Percentiles rank a stretch among this genome's conserved stretches.
phyloP scores from a whole-genome alignment of 2,888 invertebrate species.

The Linnaemya tessellans region DNA sequence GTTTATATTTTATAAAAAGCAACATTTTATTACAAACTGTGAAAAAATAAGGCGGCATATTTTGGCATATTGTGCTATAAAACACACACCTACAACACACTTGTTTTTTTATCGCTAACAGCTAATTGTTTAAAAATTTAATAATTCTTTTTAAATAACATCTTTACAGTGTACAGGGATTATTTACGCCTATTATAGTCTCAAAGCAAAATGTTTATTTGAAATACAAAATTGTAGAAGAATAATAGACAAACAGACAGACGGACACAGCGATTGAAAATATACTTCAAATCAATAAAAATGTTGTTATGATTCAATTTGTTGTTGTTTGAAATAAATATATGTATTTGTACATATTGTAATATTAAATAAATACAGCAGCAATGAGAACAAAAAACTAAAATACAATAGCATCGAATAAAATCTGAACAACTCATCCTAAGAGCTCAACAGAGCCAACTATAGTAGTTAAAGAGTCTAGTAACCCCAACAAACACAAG shows the following conservation, averaged over 20 bases:
- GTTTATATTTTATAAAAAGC: not conserved
- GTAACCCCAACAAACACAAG: not conserved
- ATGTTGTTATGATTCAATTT: not conserved
- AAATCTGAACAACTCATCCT: conserved; percentile 1
- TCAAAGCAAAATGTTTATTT: conserved; percentile 15
- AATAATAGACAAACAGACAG: too few species aligned
- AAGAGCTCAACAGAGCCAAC: not conserved
- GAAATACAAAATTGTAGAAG: not conserved
- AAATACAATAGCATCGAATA: conserved; percentile 3
- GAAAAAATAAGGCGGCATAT: not conserved
- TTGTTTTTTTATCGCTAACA: not conserved
- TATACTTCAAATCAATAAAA: conserved; percentile 10
- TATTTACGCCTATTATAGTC: not conserved
- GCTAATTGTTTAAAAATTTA: not conserved
- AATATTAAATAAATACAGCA: conserved; percentile 2
- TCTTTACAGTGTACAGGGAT: not conserved
- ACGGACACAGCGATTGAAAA: not conserved
- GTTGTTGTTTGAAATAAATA: not conserved
- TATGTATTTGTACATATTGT: not conserved
- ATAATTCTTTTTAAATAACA: not conserved
- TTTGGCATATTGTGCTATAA: not conserved
- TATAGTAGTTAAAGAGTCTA: not conserved
- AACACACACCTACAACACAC: not conserved
- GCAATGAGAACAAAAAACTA: not conserved
- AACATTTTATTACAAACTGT: not conserved